Percentiles rank a stretch among this genome's conserved stretches.
Evolutionary conservation across 37 sponge, comb jelly and placozoan species (phyloP).

Genomic region (Lycopodina hypogea): DNA sequence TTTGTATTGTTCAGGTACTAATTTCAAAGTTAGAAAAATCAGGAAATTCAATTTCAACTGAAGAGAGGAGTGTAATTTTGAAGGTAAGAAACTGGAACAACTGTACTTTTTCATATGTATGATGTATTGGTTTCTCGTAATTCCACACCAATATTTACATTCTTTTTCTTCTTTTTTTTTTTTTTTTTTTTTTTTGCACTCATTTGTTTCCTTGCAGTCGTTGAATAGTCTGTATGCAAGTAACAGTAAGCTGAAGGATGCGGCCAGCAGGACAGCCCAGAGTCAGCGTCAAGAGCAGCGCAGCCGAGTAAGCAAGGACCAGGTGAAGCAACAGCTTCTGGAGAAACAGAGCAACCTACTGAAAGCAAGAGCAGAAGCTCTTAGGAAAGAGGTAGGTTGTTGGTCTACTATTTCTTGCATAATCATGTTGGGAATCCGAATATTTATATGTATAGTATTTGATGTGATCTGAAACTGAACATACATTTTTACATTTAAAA

Average conservation of each 20-base stretch:
- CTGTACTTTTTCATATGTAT: no score
- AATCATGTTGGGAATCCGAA: no score
- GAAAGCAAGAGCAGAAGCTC: slow-evolving; percentile 38
- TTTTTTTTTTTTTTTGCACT: background rate
- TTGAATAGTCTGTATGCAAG: slow-evolving; percentile 52
- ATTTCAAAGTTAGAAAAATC: slow-evolving; percentile 71
- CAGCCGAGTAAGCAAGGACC: background rate
- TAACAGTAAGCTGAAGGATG: slow-evolving; percentile 46
- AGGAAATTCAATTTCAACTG: slow-evolving; percentile 51
- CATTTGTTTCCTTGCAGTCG: slow-evolving; percentile 8
- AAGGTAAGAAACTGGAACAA: slow-evolving; percentile 37
- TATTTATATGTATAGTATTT: no score
- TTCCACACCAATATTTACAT: no score
- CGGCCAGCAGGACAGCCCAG: slow-evolving; percentile 33
- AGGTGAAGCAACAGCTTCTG: background rate
- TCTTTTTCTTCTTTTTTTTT: no score
- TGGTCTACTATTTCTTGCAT: background rate
- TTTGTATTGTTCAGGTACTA: slow-evolving; percentile 42
- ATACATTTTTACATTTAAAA: no score
- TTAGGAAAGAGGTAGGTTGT: slow-evolving; percentile 27
- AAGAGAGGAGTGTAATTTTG: slow-evolving; percentile 66
- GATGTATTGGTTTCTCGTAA: no score
- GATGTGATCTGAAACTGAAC: no score
- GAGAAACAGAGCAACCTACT: background rate
- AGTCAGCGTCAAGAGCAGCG: slow-evolving; percentile 1